A percentile compares a stretch with the other conserved stretches of the same genome.
Evolutionary conservation across 2,113 vertebrate species (phyloP).

Genomic region (Pygoscelis antarcticus): DNA sequence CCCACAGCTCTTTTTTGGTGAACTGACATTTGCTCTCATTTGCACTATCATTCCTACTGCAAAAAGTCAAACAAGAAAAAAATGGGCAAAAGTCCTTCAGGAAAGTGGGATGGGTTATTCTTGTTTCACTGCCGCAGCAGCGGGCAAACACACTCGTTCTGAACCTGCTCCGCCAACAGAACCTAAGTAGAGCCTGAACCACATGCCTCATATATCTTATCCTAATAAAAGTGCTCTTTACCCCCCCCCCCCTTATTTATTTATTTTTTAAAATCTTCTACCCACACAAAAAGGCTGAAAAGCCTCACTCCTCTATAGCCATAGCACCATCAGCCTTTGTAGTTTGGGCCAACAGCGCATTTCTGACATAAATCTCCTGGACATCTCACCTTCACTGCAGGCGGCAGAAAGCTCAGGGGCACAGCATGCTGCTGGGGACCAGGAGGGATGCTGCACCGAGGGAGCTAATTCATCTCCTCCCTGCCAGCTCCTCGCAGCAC

Average conservation of each 20-base stretch:
- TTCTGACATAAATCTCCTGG: not conserved
- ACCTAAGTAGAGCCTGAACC: not conserved
- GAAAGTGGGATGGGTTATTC: not conserved
- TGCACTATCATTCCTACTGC: not conserved
- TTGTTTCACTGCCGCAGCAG: not conserved
- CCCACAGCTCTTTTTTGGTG: not conserved
- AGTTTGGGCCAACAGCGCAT: not conserved
- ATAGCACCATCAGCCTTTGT: not conserved
- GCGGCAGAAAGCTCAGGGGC: not conserved
- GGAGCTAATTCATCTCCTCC: not conserved
- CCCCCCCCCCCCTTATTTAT: rapidly evolving
- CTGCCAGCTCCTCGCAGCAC: not conserved
- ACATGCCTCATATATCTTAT: not conserved
- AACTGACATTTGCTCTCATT: not conserved
- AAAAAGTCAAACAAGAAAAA: not conserved
- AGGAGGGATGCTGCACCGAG: not conserved
- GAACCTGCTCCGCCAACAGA: not conserved
- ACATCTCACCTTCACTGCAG: not conserved
- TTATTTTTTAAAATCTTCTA: not conserved
- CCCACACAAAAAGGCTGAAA: not conserved
- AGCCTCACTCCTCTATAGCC: not conserved
- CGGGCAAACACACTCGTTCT: not conserved
- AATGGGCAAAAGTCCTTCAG: not conserved
- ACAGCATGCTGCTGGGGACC: not conserved
- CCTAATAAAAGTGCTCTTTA: not conserved